Percentiles rank a stretch among this genome's conserved stretches.
Evolutionary conservation across 2,888 invertebrate genomes (phyloP).

Genomic region (Tachina lurida): DNA sequence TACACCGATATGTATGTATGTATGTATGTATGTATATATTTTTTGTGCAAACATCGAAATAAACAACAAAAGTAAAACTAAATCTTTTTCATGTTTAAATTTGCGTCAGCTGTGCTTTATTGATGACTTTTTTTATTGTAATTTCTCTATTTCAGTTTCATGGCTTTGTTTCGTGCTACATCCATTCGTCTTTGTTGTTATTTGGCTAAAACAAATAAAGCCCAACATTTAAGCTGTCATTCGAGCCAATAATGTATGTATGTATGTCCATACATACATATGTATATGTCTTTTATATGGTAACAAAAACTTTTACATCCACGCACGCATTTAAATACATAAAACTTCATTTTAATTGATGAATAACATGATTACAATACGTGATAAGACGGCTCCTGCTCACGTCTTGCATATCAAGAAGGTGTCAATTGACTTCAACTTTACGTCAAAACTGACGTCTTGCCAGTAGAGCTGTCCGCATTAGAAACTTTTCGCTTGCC

Average conservation of each 20-base stretch:
- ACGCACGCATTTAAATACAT: too few relatives aligned
- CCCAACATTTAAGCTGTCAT: constrained; percentile 63
- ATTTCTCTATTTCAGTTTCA: not conserved
- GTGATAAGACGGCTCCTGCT: not conserved
- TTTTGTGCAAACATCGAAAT: not conserved
- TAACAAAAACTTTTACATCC: not conserved
- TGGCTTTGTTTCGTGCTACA: constrained; percentile 5
- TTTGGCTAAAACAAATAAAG: constrained; percentile 55
- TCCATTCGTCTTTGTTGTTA: constrained; percentile 22
- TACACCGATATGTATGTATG: not conserved
- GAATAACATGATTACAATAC: not conserved
- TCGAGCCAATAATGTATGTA: constrained; percentile 21
- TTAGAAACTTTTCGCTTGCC: too few relatives aligned
- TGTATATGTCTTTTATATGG: too few relatives aligned
- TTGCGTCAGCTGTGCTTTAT: constrained; percentile 70
- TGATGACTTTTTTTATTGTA: constrained; percentile 62
- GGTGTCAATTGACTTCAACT: too few relatives aligned
- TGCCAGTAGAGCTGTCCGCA: too few relatives aligned
- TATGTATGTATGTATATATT: not conserved
- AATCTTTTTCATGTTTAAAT: constrained; percentile 60
- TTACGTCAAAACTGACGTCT: too few relatives aligned
- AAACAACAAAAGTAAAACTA: constrained; percentile 45
- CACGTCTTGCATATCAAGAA: too few relatives aligned
- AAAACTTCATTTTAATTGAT: not conserved
- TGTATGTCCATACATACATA: rapidly evolving